These are phyloP conservation scores for Synchiropus splendidus DNA, from an alignment of 2,113 vertebrate genomes.

Conservation along the genomic window DNA sequence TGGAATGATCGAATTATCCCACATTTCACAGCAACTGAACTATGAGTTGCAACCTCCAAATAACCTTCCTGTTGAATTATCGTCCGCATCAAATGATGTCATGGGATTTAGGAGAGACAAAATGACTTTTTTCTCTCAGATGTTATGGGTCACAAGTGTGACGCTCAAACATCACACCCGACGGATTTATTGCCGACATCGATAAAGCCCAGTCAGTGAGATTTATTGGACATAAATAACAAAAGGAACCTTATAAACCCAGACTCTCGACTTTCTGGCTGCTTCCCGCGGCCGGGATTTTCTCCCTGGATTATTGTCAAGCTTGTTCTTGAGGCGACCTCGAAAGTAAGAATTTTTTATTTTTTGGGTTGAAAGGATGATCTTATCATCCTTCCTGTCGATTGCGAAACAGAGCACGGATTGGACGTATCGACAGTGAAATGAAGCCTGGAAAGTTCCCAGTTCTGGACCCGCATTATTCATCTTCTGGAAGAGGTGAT, in stretches of 20 bases:
- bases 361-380: too few species aligned
- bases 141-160: slow-evolving; percentile 37
- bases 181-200: slow-evolving; percentile 26
- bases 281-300: too few species aligned
- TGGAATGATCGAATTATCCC: too few species aligned
- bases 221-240: slow-evolving; percentile 43
- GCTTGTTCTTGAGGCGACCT: too few species aligned
- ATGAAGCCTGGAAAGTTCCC: not conserved
- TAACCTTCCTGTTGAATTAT: slow-evolving; percentile 7
- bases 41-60: slow-evolving; percentile 1
- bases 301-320: too few species aligned
- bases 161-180: slow-evolving; percentile 4
- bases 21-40: too few species aligned
- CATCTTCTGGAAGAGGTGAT: slow-evolving; percentile 46
- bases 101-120: not conserved
- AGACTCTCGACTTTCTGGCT: slow-evolving; percentile 20
- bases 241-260: slow-evolving; percentile 10
- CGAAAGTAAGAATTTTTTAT: too few species aligned
- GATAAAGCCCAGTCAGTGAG: slow-evolving; percentile 15
- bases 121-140: slow-evolving; percentile 22
- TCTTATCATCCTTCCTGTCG: too few species aligned
- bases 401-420: too few species aligned
- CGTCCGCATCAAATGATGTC: not conserved
- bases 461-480: slow-evolving; percentile 28
- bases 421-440: slow-evolving; percentile 13